Evolutionary conservation across 2,797 vertebrate genomes (phyloP).

Genomic region (Rhinogobio ventralis): DNA sequence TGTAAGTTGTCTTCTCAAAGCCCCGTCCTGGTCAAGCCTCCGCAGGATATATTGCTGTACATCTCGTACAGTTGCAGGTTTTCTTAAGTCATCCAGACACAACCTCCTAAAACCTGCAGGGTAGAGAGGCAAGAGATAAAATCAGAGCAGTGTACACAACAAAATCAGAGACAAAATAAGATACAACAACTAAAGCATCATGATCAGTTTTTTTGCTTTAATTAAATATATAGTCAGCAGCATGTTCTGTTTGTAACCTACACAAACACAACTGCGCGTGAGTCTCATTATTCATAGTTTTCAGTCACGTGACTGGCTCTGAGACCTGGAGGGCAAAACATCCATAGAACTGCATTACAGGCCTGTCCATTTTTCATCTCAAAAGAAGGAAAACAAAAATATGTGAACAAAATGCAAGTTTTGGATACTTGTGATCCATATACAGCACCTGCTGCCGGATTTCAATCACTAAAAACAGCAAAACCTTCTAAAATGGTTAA

Average conservation of each 20-base stretch:
- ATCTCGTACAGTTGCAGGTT: constrained; percentile 77
- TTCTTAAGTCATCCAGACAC: constrained; percentile 83
- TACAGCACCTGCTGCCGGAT: background rate
- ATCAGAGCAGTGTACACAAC: background rate
- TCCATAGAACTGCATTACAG: background rate
- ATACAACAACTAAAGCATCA: background rate
- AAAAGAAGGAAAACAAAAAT: background rate
- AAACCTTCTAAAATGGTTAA: background rate
- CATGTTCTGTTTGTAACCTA: background rate
- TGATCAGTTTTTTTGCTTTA: too few relatives aligned
- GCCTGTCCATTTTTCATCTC: background rate
- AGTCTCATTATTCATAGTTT: background rate
- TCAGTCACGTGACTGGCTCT: background rate
- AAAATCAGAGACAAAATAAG: constrained; percentile 10
- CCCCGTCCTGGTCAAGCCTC: constrained; percentile 78
- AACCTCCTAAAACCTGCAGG: constrained; percentile 79
- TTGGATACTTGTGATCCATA: background rate
- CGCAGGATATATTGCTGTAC: constrained; percentile 86
- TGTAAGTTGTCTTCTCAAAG: constrained; percentile 80
- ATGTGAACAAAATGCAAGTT: background rate
- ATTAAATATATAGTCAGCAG: background rate
- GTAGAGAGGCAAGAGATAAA: background rate
- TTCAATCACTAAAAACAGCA: background rate
- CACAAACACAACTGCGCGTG: background rate
- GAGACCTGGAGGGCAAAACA: background rate